Percentiles rank a stretch among this genome's conserved stretches.
These are phyloP conservation scores for Trissolcus japonicus DNA, from an alignment of 2,888 invertebrate genomes.

Conservation along the genomic window DNA sequence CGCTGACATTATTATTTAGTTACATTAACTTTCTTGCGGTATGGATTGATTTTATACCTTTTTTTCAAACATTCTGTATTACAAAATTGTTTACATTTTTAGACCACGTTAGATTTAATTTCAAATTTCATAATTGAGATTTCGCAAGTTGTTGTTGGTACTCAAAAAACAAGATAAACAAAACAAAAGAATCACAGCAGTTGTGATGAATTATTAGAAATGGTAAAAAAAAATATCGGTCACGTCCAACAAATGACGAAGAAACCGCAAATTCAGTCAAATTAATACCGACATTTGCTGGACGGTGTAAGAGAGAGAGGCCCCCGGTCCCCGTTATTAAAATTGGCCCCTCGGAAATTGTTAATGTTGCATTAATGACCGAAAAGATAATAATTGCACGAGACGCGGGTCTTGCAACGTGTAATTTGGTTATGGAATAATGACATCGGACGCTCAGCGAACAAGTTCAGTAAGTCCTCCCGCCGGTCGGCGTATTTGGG, in stretches of 20 bases:
- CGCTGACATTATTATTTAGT: conserved; percentile 17
- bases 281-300: conserved; percentile 16
- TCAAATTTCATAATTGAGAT: no score
- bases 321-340: conserved; percentile 31
- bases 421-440: conserved; percentile 53
- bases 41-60: no score
- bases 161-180: no score
- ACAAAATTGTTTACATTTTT: no score
- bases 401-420: conserved; percentile 31
- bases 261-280: conserved; percentile 22
- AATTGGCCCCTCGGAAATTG: conserved; percentile 17
- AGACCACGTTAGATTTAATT: no score
- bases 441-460: conserved; percentile 33
- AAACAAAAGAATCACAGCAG: no score
- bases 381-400: conserved; percentile 41
- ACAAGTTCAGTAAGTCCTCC: conserved; percentile 54
- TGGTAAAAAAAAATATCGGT: not conserved
- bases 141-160: no score
- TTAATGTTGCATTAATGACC: conserved; percentile 48
- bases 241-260: conserved; percentile 9
- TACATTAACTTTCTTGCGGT: not conserved
- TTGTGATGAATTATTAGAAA: no score
- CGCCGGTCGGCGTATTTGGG: conserved; percentile 49
- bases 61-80: no score
- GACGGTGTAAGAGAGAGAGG: conserved; percentile 3